phyloP scores from a whole-genome alignment of 2,113 vertebrate species.

The Sceloporus tristichus region DNA sequence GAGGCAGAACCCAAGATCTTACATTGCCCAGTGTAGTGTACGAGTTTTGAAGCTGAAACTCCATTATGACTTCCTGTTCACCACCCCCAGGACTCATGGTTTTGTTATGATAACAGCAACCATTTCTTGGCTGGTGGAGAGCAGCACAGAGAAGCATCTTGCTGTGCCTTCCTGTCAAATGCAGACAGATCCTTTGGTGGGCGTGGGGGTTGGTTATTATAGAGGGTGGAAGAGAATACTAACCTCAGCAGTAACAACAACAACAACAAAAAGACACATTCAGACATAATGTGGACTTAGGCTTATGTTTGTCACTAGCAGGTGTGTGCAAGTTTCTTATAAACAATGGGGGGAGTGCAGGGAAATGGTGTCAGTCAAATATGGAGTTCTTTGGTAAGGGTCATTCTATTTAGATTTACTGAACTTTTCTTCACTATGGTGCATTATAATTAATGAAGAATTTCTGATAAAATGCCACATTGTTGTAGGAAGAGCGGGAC shows the following conservation, averaged over 20 bases:
- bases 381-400: neutral
- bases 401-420: too few species aligned
- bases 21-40: neutral
- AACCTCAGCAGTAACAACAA: too few species aligned
- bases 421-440: neutral
- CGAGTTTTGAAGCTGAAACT: neutral
- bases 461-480: neutral
- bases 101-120: neutral
- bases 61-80: neutral
- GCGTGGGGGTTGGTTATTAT: too few species aligned
- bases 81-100: neutral
- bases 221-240: too few species aligned
- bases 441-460: neutral
- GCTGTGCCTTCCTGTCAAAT: too few species aligned
- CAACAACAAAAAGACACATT: too few species aligned
- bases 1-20: neutral
- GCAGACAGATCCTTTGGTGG: too few species aligned
- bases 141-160: too few species aligned
- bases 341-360: too few species aligned
- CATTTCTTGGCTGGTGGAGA: neutral
- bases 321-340: too few species aligned
- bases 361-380: neutral
- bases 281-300: too few species aligned
- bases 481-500: neutral
- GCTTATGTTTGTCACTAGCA: too few species aligned